Evolutionary conservation across 2,797 vertebrate species (phyloP), one percentile per base, ranked within the genome.

Genomic region (Danio albolineatus): DNA sequence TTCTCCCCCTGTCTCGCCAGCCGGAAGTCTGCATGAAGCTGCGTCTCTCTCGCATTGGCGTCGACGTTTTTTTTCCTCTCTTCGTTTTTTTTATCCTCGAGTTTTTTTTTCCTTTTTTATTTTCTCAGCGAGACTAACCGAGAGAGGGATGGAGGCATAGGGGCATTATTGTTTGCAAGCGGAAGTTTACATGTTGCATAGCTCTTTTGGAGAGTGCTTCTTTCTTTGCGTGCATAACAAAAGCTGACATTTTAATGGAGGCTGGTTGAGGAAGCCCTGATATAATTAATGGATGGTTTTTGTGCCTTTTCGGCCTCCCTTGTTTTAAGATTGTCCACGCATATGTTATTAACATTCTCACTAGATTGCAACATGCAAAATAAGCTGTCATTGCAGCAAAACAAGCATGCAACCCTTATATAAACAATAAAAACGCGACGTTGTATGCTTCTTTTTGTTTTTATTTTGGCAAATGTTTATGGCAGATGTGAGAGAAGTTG

Each of bases 11-110:
- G 90, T 91, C 91, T 88, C 91, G 80, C 76, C 89, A 91, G 92
- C 93, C 94, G 94, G 94, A 94, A 94, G 94, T 94, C 92, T 93
- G 91, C 93, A 90, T 90, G 91, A 90, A 91, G 90, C 92, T 91
- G 91, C 82, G 85, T 83, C 83, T 86, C 85, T 84, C 90, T 90
- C 92, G 87, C 90, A 86, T 81, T 90, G 86, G 89, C 92, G 91
- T 89, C 90, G 87, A 88, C 88, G 87, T 70, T 89, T 89, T 88
- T 85, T 81, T 76, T 75, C 49, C 81, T 86, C 36, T 79, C 51
- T 79, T 80, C 78, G 89, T 89, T 90, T 85, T 85, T 87, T 85
- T 90, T 84, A 86, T 92, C 82, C 86, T 78, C 85, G 79, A 89
- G 81, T 88, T 92, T 90, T 93, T 86, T 85, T 92, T 88, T 88